Percentiles rank a stretch among this genome's conserved stretches.
Evolutionary conservation across 2,113 vertebrate species (phyloP).

Genomic region (Callithrix jacchus): DNA sequence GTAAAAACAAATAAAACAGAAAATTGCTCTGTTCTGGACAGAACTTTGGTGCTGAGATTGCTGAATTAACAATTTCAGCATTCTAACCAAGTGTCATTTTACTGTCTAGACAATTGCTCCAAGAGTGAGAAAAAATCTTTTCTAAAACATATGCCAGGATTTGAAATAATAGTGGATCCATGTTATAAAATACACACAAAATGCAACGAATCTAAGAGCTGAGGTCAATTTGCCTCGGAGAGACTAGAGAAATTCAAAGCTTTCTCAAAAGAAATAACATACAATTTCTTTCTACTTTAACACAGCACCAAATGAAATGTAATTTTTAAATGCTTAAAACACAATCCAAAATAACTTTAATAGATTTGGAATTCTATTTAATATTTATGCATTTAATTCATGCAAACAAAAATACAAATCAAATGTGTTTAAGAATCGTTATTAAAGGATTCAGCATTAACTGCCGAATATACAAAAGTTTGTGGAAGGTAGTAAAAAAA

Average conservation of each 20-base stretch:
- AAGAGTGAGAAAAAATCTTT: not conserved
- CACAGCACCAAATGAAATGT: not conserved
- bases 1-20: not conserved
- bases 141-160: not conserved
- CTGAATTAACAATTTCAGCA: not conserved
- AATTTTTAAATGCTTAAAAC: not conserved
- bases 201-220: not conserved
- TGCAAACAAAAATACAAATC: not conserved
- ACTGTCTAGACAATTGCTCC: not conserved
- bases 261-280: constrained; percentile 15
- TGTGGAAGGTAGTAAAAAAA: not conserved
- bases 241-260: not conserved
- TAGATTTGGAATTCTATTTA: not conserved
- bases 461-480: not conserved
- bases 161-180: not conserved
- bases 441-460: not conserved
- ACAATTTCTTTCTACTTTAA: not conserved
- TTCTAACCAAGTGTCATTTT: not conserved
- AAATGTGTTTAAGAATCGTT: not conserved
- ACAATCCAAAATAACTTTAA: not conserved
- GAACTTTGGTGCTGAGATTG: not conserved
- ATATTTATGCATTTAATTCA: not conserved
- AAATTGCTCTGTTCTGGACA: not conserved
- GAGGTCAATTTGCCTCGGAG: not conserved
- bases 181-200: not conserved